Conservation (phyloP, 2,113 vertebrate genomes). For the Phasianus colchicus region DNA sequence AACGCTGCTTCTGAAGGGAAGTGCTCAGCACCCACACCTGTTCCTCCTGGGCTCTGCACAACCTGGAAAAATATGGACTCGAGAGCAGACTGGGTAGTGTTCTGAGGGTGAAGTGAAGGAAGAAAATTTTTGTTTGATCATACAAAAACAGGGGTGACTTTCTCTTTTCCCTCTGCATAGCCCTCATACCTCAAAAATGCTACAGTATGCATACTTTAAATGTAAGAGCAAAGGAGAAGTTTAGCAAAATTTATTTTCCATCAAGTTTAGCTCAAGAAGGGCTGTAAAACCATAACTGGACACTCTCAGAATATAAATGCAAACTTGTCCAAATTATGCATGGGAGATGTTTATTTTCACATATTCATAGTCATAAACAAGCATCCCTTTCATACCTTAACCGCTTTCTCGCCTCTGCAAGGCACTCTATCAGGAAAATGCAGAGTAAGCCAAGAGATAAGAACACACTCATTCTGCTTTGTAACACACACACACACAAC, state of each 20-base stretch:
- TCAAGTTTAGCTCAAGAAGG: not conserved
- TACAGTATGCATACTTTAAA: accelerated
- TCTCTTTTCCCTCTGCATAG: not conserved
- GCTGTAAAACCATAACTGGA: not conserved
- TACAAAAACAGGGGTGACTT: not conserved
- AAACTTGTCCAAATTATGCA: not conserved
- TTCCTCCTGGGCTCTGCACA: not conserved
- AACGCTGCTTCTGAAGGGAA: accelerated
- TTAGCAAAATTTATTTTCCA: not conserved
- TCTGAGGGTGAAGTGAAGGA: not conserved
- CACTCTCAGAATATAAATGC: not conserved
- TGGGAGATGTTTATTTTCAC: not conserved
- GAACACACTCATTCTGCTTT: not conserved
- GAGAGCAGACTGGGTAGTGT: not conserved
- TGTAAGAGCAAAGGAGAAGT: not conserved
- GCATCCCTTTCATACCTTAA: not conserved
- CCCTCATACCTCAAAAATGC: not conserved
- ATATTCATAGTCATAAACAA: not conserved
- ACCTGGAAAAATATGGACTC: not conserved
- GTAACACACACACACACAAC: not conserved
- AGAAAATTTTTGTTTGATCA: not conserved
- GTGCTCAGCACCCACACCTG: not conserved
- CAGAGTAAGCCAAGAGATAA: not conserved
- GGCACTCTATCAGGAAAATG: not conserved
- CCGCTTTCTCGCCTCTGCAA: not conserved